Evolutionary conservation across 2,797 vertebrate species (phyloP).

Genomic region (Aeoliscus strigatus): DNA sequence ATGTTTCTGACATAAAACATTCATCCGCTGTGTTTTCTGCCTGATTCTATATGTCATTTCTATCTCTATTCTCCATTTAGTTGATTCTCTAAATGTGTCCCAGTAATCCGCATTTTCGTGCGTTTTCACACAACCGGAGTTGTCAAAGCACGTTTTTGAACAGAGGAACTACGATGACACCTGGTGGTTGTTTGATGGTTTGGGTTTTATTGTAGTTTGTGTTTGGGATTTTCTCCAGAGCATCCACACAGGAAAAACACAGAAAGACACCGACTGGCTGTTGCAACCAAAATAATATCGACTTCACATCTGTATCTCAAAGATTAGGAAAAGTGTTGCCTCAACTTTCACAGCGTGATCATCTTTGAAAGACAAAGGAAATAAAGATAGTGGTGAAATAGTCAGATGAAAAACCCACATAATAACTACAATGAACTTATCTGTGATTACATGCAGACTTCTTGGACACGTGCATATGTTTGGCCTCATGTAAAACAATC

Average conservation of each 20-base stretch:
- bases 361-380: too few relatives aligned
- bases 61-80: constrained; percentile 28
- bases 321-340: background rate
- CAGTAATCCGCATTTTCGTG: constrained; percentile 30
- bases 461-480: background rate
- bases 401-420: too few relatives aligned
- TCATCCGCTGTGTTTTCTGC: too few relatives aligned
- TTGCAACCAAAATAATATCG: background rate
- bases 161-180: constrained; percentile 21
- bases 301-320: background rate
- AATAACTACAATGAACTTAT: background rate
- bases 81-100: constrained; percentile 10
- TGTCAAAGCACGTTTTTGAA: background rate
- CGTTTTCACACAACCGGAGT: background rate
- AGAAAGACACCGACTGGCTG: background rate
- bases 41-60: too few relatives aligned
- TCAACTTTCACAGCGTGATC: too few relatives aligned
- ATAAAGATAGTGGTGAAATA: background rate
- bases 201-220: constrained; percentile 4
- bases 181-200: constrained; percentile 25
- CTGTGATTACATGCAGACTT: background rate
- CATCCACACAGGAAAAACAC: background rate
- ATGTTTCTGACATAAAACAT: too few relatives aligned
- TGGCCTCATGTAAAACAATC: background rate
- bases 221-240: background rate